Evolutionary conservation across 2,888 invertebrate genomes (phyloP).

Genomic region (Troides oblongomaculatus): DNA sequence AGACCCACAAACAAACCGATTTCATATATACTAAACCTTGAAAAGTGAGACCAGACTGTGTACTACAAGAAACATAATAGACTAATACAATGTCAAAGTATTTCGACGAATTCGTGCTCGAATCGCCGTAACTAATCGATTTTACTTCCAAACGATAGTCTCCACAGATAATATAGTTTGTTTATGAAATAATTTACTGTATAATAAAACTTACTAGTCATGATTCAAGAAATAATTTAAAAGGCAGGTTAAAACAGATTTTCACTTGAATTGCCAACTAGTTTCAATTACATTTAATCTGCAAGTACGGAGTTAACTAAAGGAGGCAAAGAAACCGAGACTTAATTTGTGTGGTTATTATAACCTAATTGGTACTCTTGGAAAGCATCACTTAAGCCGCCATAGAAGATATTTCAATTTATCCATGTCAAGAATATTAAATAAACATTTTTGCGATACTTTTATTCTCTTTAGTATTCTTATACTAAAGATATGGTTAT

Average conservation of each 20-base stretch:
- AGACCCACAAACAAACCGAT: constrained; percentile 3
- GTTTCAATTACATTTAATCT: constrained; percentile 7
- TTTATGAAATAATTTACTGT: constrained; percentile 1
- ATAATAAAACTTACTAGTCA: not conserved
- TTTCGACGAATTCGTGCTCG: constrained; percentile 13
- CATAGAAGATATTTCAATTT: constrained; percentile 16
- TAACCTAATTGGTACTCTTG: constrained; percentile 16
- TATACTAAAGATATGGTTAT: constrained; percentile 7
- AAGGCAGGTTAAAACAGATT: not conserved
- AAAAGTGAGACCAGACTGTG: constrained; percentile 7
- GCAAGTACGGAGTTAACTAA: constrained; percentile 2
- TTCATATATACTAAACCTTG: constrained; percentile 16
- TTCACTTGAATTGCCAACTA: not conserved
- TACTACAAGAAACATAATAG: constrained; percentile 16
- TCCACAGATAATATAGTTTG: not conserved
- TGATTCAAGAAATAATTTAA: constrained; percentile 1
- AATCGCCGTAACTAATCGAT: constrained; percentile 13
- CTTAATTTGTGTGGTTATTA: not conserved
- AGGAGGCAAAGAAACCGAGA: not conserved
- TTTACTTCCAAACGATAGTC: constrained; percentile 5
- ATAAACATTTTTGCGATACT: constrained; percentile 17
- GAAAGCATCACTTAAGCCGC: constrained; percentile 1
- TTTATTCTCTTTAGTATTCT: constrained; percentile 5
- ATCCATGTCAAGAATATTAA: constrained; percentile 24
- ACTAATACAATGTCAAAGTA: constrained; percentile 25